These are phyloP conservation scores for Vanessa cardui DNA, from an alignment of 2,888 invertebrate genomes.

Conservation along the genomic window DNA sequence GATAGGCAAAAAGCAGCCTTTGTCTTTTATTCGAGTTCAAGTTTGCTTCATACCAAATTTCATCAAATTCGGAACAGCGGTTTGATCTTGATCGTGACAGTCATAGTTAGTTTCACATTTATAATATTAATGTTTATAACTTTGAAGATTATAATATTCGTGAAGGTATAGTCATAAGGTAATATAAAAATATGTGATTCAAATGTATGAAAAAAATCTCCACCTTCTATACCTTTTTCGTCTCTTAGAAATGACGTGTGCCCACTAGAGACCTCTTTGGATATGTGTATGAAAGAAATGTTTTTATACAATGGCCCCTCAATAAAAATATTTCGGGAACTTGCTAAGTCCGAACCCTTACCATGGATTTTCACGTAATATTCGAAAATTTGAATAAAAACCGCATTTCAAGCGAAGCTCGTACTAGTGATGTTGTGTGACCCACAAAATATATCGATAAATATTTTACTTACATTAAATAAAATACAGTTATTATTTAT, in stretches of 20 bases:
- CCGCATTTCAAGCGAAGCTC: constrained; percentile 23
- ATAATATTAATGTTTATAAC: no score
- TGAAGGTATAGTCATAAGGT: not conserved
- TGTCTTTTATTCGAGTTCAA: no score
- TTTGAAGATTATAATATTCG: not conserved
- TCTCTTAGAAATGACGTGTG: constrained; percentile 17
- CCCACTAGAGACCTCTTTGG: constrained; percentile 17
- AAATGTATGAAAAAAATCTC: constrained; percentile 13
- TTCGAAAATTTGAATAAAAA: constrained; percentile 36
- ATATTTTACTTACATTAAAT: no score
- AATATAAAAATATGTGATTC: not conserved
- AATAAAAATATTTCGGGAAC: constrained; percentile 26
- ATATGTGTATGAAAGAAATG: constrained; percentile 20
- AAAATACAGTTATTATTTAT: no score
- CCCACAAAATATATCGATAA: not conserved
- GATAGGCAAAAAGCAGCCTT: no score
- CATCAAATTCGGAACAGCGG: no score
- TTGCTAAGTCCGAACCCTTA: constrained; percentile 16
- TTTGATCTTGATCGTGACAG: no score
- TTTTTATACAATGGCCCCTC: constrained; percentile 25
- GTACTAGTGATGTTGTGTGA: constrained; percentile 12
- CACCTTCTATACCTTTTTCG: constrained; percentile 8
- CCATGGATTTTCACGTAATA: constrained; percentile 21
- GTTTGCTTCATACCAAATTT: no score
- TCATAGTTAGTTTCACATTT: no score